Evolutionary conservation across 2,888 invertebrate genomes (phyloP), one percentile per base, ranked within the genome.

Genomic region (Synergus itoensis): DNA sequence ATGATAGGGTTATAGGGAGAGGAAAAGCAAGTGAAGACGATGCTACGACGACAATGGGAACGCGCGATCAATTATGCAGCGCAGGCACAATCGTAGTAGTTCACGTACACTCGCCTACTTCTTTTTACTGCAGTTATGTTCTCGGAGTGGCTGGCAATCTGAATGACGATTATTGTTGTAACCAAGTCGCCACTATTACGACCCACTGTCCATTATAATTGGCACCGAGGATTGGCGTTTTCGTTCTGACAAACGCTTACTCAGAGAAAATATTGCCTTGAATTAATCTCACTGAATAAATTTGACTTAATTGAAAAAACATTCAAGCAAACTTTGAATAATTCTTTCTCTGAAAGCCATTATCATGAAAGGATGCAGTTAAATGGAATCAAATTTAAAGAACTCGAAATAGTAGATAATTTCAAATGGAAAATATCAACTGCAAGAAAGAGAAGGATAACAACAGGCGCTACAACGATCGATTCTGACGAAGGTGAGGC

Each of bases 31-130:
- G 53, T 48, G 53, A 73, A 73, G 73, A 69, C 48, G 69, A 48
- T 69, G 69, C 69, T 69, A 48, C 48, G 45, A 67, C 67, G 43
- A 53, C 73, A 73, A 73, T 73, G 73, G 53, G 53, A 73, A 73
- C 53, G 73, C 73, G 73, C 53, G 53, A 73, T 73, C 73, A 73
- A 73, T 73, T 73, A 73, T 73, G 73, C 73, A 57, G 73, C 53
- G 73, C 73, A 73, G 53, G 73, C 73, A 73, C 73, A 73, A 53
- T 57, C 53, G 48, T 48, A 48, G 45, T 67, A 45, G 45, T 67
- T 67, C 67, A 67, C 67, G 21, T 67, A 67, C 69, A 73, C 48
- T 73, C 69, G 48, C 48, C 69, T 48, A 53, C 53, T 73, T 40
- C 53, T 73, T 73, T 73, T 73, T 53, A 40, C 40, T 69, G 73